Evolutionary conservation across 2,888 invertebrate genomes (phyloP).

Genomic region (Hesperia comma): DNA sequence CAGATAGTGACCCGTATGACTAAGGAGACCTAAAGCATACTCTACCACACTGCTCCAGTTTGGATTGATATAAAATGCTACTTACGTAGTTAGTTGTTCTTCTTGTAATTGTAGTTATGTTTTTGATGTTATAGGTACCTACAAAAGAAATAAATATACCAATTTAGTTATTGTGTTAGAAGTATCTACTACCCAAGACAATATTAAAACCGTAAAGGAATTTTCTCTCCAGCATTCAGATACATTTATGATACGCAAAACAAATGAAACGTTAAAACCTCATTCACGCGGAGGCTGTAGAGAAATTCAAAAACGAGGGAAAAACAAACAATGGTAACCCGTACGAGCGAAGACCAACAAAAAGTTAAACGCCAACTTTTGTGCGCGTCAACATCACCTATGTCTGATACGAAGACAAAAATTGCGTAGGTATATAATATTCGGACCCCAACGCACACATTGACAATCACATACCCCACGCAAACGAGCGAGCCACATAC

Average conservation of each 20-base stretch:
- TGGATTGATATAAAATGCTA: too few relatives aligned
- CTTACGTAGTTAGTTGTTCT: too few relatives aligned
- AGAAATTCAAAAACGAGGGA: constrained; percentile 42
- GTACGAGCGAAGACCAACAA: constrained; percentile 46
- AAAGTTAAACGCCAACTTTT: constrained; percentile 47
- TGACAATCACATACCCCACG: constrained; percentile 58
- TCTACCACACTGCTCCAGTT: too few relatives aligned
- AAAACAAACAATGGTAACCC: constrained; percentile 47
- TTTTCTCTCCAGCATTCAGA: not conserved
- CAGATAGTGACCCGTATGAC: too few relatives aligned
- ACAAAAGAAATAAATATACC: too few relatives aligned
- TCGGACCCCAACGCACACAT: constrained; percentile 78
- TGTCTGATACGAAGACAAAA: constrained; percentile 63
- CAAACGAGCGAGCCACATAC: constrained; percentile 52
- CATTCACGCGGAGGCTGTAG: constrained; percentile 41
- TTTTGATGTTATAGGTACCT: too few relatives aligned
- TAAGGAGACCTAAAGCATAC: too few relatives aligned
- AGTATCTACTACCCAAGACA: not conserved
- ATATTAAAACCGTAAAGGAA: not conserved
- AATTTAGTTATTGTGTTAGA: too few relatives aligned
- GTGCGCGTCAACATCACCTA: constrained; percentile 47
- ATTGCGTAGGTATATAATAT: constrained; percentile 73
- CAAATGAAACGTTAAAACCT: constrained; percentile 23
- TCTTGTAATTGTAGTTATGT: too few relatives aligned
- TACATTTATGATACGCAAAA: not conserved